Evolutionary conservation across 2,797 vertebrate species (phyloP).

Genomic region (Anguilla obscura): DNA sequence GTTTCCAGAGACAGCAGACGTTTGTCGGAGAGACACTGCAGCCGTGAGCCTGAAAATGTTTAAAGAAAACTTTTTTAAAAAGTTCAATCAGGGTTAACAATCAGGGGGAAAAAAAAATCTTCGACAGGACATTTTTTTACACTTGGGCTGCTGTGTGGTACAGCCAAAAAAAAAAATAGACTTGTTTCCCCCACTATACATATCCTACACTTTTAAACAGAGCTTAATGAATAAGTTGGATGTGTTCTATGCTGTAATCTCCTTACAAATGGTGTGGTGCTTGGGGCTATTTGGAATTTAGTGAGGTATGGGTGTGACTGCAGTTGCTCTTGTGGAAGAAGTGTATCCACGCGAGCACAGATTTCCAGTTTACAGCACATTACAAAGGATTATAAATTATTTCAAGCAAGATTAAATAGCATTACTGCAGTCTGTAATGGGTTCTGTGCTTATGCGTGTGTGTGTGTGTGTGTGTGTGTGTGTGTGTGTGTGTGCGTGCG

Average conservation of each 20-base stretch:
- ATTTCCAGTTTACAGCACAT: background rate
- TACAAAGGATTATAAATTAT: background rate
- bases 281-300: conserved; percentile 10
- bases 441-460: background rate
- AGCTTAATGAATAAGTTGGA: background rate
- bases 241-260: background rate
- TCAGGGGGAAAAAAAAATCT: too few species aligned
- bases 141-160: too few species aligned
- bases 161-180: background rate
- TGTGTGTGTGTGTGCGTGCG: too few species aligned
- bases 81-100: too few species aligned
- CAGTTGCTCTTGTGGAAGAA: conserved; percentile 1
- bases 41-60: background rate
- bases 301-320: background rate
- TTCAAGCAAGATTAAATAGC: background rate
- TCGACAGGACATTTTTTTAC: too few species aligned
- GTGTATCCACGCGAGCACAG: background rate
- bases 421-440: background rate
- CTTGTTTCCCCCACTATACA: background rate
- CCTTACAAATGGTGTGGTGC: conserved; percentile 13
- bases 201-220: background rate
- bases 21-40: background rate
- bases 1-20: background rate
- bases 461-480: background rate
- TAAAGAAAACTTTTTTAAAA: background rate